Conservation (phyloP, 2,113 vertebrate species). For the Elaphurus davidianus region DNA sequence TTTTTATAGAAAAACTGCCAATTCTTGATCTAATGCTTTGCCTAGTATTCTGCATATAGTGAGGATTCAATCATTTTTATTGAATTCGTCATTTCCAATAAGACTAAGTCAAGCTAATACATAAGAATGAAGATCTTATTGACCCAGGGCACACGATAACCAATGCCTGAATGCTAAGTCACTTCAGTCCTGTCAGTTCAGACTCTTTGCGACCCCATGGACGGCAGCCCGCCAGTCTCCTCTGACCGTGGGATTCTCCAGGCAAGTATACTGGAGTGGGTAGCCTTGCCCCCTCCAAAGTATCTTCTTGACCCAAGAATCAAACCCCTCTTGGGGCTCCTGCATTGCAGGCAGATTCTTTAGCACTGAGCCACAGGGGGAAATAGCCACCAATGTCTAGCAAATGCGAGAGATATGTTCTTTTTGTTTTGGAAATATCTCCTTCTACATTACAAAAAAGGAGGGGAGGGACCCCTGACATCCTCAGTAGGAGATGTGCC, state of each 20-base stretch:
- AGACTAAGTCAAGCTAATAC: not conserved
- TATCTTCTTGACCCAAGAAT: not conserved
- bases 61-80: not conserved
- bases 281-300: not conserved
- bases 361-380: not conserved
- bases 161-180: not conserved
- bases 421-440: not conserved
- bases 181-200: not conserved
- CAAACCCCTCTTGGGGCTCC: not conserved
- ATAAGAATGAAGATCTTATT: slow-evolving; percentile 3
- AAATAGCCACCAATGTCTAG: not conserved
- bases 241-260: not conserved
- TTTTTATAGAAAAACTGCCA: not conserved
- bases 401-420: not conserved
- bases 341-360: not conserved
- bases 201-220: not conserved
- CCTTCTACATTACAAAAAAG: not conserved
- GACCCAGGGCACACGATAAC: not conserved
- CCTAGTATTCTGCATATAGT: not conserved
- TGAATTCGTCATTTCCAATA: slow-evolving; percentile 3
- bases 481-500: not conserved
- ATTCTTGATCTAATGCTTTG: not conserved
- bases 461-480: not conserved
- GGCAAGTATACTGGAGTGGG: not conserved
- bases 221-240: not conserved